A percentile compares a stretch with the other conserved stretches of the same genome.
These are phyloP conservation scores for Carapus acus DNA, from an alignment of 2,797 vertebrate genomes.

Conservation along the genomic window DNA sequence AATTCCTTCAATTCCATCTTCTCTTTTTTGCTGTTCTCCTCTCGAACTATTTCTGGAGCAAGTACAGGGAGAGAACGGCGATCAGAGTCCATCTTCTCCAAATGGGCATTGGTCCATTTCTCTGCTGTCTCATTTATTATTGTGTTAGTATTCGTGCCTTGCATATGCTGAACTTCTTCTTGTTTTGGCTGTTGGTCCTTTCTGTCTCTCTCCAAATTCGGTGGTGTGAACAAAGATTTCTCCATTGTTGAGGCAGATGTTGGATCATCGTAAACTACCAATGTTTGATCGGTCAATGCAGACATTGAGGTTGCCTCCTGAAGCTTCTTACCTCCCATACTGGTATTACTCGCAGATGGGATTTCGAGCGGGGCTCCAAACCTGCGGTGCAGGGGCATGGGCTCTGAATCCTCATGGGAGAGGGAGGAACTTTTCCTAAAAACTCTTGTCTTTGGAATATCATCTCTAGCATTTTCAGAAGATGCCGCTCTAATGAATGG, in stretches of 20 bases:
- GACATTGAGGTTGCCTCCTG: slow-evolving; percentile 86
- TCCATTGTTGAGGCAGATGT: slow-evolving; percentile 46
- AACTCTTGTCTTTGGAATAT: slow-evolving; percentile 69
- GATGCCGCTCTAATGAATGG: slow-evolving; percentile 79
- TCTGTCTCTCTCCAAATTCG: slow-evolving; percentile 22
- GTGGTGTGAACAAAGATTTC: slow-evolving; percentile 28
- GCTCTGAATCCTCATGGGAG: slow-evolving; percentile 83
- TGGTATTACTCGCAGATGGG: slow-evolving; percentile 64
- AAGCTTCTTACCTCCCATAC: slow-evolving; percentile 68
- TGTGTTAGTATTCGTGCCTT: slow-evolving; percentile 23
- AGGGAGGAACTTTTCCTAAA: slow-evolving; percentile 89
- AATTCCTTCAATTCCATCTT: slow-evolving; percentile 35
- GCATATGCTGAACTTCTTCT: slow-evolving; percentile 16
- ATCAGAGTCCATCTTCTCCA: slow-evolving; percentile 23
- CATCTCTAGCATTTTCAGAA: slow-evolving; percentile 75
- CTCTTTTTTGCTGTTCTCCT: slow-evolving; percentile 41
- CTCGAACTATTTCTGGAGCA: slow-evolving; percentile 58
- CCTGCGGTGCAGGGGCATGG: slow-evolving; percentile 82
- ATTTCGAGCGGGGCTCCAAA: slow-evolving; percentile 90
- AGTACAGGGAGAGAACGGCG: slow-evolving; percentile 34
- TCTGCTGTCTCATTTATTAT: slow-evolving; percentile 20
- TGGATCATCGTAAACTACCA: slow-evolving; percentile 39
- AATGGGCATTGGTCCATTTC: slow-evolving; percentile 49
- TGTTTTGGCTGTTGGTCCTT: slow-evolving; percentile 49
- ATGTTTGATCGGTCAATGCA: slow-evolving; percentile 71